Conservation (phyloP, 2,797 vertebrate species). For the Molossus alvarezi region DNA sequence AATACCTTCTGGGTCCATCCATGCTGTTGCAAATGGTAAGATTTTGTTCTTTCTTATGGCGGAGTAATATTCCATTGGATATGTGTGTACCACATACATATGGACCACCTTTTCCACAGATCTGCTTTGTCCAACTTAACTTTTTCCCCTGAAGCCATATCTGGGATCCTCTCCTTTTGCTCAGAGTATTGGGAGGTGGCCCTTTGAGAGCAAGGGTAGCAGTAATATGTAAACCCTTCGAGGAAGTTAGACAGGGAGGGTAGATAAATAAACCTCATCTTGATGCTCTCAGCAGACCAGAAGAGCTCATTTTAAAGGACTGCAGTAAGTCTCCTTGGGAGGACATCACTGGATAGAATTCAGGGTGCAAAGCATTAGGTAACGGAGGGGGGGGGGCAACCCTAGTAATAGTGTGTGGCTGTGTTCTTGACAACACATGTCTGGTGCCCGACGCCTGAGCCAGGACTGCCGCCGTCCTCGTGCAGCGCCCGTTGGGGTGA, state of each 20-base stretch:
- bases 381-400: background rate
- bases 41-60: no score
- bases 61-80: no score
- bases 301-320: constrained; percentile 15
- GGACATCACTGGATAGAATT: constrained; percentile 16
- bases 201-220: background rate
- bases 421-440: background rate
- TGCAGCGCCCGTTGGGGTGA: background rate
- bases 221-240: background rate
- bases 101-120: background rate
- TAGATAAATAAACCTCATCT: constrained; percentile 17
- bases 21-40: no score
- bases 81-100: no score
- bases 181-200: background rate
- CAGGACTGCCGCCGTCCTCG: background rate
- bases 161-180: background rate
- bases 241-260: background rate
- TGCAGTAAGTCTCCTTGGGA: background rate
- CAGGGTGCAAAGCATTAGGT: background rate
- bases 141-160: background rate
- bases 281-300: background rate
- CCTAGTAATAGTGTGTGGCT: background rate
- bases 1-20: no score
- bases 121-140: background rate
- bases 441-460: background rate